Base-by-base conservation (phyloP, 2,113 vertebrate genomes). In the Symphodus melops region DNA sequence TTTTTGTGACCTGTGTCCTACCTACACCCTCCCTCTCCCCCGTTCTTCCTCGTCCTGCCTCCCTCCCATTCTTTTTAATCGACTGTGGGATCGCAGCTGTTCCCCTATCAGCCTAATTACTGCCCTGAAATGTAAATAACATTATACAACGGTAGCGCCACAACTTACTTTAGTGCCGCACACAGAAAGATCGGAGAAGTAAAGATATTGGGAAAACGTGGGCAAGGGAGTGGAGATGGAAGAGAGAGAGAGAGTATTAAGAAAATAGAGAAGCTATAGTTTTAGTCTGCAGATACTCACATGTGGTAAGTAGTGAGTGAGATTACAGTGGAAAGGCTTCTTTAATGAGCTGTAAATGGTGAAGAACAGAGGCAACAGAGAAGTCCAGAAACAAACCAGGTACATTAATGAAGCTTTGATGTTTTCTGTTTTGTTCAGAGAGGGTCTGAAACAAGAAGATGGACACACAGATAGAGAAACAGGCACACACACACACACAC, bases 71-170 rank as follows among this genome's bases (percentile, higher is more conserved):
- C 44, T 46, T 54, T 66, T 92, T 95, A 95, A 96, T 96, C 95
- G 94, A 88, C 94, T 92, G 91, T 89, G 94, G 94, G 94, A 97
- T 95, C 95, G 77, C 73, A 92, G 94, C 94, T 82, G 91, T 94
- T 94, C 95, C 94, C 94, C 94, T 96, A 95, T 94, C 91, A 7
- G 90, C 93, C 91, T 96, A 96, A 97, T 96, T 96, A 95, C 91
- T 88, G 83, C 88, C 67, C 84, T 86, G 93, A 95, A 95, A 96
- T 95, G 94, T 86, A 91, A 96, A 95, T 92, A 94, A 92, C 91
- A 87, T 96, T 96, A 95, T 94, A 92, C 94, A 97, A 96, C 88
- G 85, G 79, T 57, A 78, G 70, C 66, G n/a, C 69, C 3, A 33
- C 59, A 64, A 71, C 74, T 63, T 65, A 2, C 20, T 55, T 33